phyloP scores from a whole-genome alignment of 1,140 invertebrate species.

The Cataglyphis hispanica region DNA sequence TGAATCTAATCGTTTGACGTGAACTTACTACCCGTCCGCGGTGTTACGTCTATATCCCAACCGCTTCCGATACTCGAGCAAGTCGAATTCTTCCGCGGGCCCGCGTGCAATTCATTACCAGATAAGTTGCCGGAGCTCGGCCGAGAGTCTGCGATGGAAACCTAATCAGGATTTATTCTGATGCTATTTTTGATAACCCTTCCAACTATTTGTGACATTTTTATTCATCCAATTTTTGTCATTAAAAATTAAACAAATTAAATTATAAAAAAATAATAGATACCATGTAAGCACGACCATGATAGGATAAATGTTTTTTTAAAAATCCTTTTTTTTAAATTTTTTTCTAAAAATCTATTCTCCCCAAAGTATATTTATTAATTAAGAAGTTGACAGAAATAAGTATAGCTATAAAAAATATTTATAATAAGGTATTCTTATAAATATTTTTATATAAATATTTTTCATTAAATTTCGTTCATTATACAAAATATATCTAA shows the following conservation, averaged over 20 bases:
- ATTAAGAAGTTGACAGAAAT: background rate
- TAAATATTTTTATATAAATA: too few species aligned
- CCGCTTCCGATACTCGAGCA: constrained; percentile 82
- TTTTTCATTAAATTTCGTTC: background rate
- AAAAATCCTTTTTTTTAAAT: too few species aligned
- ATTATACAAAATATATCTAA: background rate
- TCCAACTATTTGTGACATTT: background rate
- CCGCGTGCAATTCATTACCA: constrained; percentile 76
- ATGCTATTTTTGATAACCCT: background rate
- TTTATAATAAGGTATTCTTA: too few species aligned
- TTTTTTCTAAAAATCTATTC: background rate
- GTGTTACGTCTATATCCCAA: constrained; percentile 81
- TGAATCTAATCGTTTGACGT: constrained; percentile 15
- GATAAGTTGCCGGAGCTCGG: constrained; percentile 82
- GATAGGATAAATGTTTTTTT: too few species aligned
- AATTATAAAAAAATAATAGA: background rate
- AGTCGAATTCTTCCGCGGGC: constrained; percentile 80
- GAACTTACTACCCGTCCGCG: constrained; percentile 78
- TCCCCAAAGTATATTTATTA: background rate
- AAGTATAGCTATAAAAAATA: too few species aligned
- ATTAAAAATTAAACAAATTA: background rate
- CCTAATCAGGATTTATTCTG: constrained; percentile 27
- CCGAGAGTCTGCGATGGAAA: constrained; percentile 76
- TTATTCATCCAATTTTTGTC: background rate
- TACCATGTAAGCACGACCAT: background rate